These are phyloP conservation scores for Diarsia mendica DNA, from an alignment of 2,888 invertebrate genomes.

Conservation along the genomic window DNA sequence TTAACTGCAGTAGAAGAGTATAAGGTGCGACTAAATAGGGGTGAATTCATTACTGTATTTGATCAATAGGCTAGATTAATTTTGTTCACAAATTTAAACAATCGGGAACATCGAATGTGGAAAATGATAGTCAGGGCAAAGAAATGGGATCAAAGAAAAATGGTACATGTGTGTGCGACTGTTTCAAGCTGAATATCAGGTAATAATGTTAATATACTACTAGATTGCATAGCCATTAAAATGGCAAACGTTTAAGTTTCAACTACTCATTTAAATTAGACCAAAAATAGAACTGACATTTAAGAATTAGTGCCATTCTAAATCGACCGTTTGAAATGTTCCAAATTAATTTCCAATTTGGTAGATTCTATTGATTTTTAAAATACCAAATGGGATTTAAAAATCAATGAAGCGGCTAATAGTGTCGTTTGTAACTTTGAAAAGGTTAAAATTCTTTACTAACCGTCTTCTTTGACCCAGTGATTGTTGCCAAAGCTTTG, in stretches of 20 bases:
- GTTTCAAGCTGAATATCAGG: neutral
- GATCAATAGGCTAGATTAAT: neutral
- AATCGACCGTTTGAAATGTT: slow-evolving; percentile 30
- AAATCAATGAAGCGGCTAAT: slow-evolving; percentile 26
- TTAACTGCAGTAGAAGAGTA: neutral
- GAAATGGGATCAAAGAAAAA: slow-evolving; percentile 3
- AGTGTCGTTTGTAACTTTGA: slow-evolving; percentile 14
- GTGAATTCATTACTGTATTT: neutral
- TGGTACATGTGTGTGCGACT: neutral
- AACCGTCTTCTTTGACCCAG: slow-evolving; percentile 28
- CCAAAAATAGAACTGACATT: slow-evolving; percentile 33
- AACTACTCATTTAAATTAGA: slow-evolving; percentile 12
- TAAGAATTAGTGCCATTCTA: slow-evolving; percentile 37
- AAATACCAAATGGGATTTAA: slow-evolving; percentile 12
- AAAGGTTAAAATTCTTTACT: slow-evolving; percentile 15
- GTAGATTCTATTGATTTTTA: slow-evolving; percentile 30
- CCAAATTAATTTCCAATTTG: slow-evolving; percentile 41
- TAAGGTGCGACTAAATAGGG: neutral
- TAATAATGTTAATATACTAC: neutral
- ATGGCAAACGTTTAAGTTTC: slow-evolving; percentile 2
- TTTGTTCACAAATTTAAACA: neutral
- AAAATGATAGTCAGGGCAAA: neutral
- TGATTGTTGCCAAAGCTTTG: slow-evolving; percentile 29
- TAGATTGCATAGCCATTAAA: slow-evolving; percentile 4
- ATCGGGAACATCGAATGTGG: neutral